phyloP scores from a whole-genome alignment of 2,888 invertebrate species.

The Coleophora flavipennella region DNA sequence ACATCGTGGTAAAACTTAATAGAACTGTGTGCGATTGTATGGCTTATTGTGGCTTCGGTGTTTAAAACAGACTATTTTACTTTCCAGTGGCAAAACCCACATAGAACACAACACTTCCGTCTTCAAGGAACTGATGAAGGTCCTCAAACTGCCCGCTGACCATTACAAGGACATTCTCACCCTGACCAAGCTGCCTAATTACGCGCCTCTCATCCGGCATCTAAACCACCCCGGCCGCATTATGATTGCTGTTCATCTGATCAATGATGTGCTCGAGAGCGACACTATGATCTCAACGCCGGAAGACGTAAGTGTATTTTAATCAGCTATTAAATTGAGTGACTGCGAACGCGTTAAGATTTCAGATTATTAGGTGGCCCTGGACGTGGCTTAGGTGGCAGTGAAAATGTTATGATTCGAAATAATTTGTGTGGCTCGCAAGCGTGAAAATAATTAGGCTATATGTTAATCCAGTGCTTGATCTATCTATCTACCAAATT shows the following conservation, averaged over 20 bases:
- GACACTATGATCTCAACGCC: conserved; percentile 90
- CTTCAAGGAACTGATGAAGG: conserved; percentile 92
- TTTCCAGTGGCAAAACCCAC: conserved; percentile 63
- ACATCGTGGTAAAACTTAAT: no score
- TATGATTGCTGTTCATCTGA: conserved; percentile 88
- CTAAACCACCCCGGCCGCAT: conserved; percentile 92
- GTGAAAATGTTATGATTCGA: no score
- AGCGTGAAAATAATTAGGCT: no score
- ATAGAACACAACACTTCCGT: conserved; percentile 85
- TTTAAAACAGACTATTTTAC: no score
- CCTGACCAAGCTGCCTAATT: conserved; percentile 89
- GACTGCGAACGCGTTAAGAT: no score
- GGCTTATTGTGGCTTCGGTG: no score
- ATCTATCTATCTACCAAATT: no score
- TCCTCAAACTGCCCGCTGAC: conserved; percentile 95
- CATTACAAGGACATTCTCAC: conserved; percentile 94
- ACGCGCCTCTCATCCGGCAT: conserved; percentile 85
- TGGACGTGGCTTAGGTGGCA: no score
- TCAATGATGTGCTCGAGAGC: conserved; percentile 91
- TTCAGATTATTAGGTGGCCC: no score
- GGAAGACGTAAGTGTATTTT: conserved; percentile 81
- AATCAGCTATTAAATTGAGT: neutral
- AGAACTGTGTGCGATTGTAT: no score
- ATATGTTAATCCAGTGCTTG: no score
- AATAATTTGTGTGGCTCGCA: no score